A percentile compares a stretch with the other conserved stretches of the same genome.
Conservation (phyloP, 92 coral and sea anemone species). For the Pocillopora meandrina region DNA sequence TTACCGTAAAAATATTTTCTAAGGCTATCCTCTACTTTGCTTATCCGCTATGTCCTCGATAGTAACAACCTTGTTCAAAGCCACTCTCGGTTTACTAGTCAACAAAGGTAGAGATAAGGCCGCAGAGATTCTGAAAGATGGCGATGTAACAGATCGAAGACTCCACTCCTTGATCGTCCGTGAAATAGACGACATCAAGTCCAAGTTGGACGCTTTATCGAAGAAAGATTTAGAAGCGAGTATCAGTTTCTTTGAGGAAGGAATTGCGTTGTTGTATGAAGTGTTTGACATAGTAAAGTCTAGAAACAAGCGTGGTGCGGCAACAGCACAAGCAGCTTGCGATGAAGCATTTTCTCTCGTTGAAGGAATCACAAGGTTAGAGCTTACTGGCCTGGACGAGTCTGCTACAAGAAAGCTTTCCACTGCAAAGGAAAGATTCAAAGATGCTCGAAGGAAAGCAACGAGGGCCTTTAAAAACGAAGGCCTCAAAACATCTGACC, state of each 20-base stretch:
- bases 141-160: neutral
- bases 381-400: neutral
- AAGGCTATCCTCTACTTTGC: too few relatives aligned
- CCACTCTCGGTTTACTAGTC: neutral
- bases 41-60: neutral
- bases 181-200: too few relatives aligned
- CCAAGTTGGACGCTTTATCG: too few relatives aligned
- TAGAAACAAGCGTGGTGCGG: too few relatives aligned
- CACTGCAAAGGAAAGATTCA: too few relatives aligned
- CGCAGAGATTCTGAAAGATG: neutral
- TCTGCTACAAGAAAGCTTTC: neutral
- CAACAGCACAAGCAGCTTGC: too few relatives aligned
- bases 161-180: neutral
- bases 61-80: slow-evolving; percentile 8
- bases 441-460: too few relatives aligned
- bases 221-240: too few relatives aligned
- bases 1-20: too few relatives aligned
- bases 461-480: too few relatives aligned
- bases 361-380: neutral
- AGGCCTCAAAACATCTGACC: neutral
- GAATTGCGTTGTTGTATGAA: neutral
- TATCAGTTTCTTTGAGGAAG: too few relatives aligned
- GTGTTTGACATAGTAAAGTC: neutral
- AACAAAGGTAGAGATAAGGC: neutral
- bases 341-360: neutral